Conservation (phyloP, 2,888 invertebrate genomes). For the Agrochola circellaris region DNA sequence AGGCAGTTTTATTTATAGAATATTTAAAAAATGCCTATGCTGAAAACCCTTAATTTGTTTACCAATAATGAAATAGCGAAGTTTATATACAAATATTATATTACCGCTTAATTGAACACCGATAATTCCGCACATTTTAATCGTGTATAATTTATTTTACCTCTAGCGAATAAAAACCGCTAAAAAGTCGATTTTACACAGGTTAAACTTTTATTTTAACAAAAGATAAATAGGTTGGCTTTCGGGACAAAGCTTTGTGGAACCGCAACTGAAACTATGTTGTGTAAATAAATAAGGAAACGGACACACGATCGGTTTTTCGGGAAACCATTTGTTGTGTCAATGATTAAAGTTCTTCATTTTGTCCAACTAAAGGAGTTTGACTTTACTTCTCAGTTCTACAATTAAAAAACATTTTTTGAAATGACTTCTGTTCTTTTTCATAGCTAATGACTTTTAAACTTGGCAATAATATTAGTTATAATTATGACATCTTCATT, state of each 20-base stretch:
- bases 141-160: background rate
- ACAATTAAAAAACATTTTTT: background rate
- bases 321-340: conserved; percentile 29
- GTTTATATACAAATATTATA: background rate
- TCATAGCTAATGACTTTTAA: background rate
- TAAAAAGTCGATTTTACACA: conserved; percentile 34
- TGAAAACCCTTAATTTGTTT: background rate
- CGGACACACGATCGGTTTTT: conserved; percentile 40
- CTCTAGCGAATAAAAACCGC: conserved; percentile 10
- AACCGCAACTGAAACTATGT: conserved; percentile 67
- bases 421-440: background rate
- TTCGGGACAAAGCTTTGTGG: conserved; percentile 61
- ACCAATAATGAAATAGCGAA: background rate
- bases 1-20: background rate
- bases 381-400: background rate
- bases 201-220: conserved; percentile 51
- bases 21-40: background rate
- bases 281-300: conserved; percentile 73
- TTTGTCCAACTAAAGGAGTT: background rate
- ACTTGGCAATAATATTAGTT: background rate
- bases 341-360: conserved; percentile 20
- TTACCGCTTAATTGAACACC: background rate
- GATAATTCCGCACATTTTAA: background rate
- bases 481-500: background rate
- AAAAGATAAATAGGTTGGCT: conserved; percentile 61